Conservation (phyloP, 2,888 invertebrate species). For the Scrobipalpa atriplicella region DNA sequence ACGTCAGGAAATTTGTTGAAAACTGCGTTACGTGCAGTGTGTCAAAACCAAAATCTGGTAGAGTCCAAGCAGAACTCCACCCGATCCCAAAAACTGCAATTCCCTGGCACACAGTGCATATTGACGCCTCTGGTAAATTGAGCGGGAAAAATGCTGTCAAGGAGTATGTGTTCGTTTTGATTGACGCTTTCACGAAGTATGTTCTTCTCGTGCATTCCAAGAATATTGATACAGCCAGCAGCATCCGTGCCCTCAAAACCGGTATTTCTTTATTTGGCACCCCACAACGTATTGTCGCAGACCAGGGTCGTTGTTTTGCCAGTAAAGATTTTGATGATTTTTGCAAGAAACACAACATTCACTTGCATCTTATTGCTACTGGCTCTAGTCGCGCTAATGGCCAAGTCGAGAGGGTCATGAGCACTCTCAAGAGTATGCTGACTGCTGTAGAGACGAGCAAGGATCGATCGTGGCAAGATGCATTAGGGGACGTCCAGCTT, state of each 20-base stretch:
- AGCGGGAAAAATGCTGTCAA: slow-evolving; percentile 38
- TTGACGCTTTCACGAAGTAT: slow-evolving; percentile 45
- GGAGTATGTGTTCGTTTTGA: slow-evolving; percentile 43
- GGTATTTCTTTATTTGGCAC: slow-evolving; percentile 2
- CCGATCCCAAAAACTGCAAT: slow-evolving; percentile 42
- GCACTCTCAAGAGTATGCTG: slow-evolving; percentile 27
- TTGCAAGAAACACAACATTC: slow-evolving; percentile 33
- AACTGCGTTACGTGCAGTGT: slow-evolving; percentile 45
- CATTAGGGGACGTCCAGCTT: slow-evolving; percentile 12
- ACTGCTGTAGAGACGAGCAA: slow-evolving; percentile 3
- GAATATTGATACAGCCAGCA: slow-evolving; percentile 1
- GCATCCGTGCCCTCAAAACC: background rate
- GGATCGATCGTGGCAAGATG: slow-evolving; percentile 12
- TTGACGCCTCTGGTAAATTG: slow-evolving; percentile 37
- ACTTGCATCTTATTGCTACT: slow-evolving; percentile 39
- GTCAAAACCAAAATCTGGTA: slow-evolving; percentile 43
- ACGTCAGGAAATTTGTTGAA: slow-evolving; percentile 43
- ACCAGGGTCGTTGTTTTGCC: slow-evolving; percentile 32
- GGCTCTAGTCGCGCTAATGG: slow-evolving; percentile 39
- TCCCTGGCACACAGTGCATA: slow-evolving; percentile 47
- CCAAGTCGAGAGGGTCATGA: slow-evolving; percentile 39
- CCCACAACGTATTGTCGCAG: slow-evolving; percentile 11
- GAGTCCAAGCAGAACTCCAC: slow-evolving; percentile 41
- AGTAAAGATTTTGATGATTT: slow-evolving; percentile 36
- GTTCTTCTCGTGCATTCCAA: slow-evolving; percentile 33